Evolutionary conservation across 2,113 vertebrate species (phyloP).

Genomic region (Microcebus lehilahytsara): DNA sequence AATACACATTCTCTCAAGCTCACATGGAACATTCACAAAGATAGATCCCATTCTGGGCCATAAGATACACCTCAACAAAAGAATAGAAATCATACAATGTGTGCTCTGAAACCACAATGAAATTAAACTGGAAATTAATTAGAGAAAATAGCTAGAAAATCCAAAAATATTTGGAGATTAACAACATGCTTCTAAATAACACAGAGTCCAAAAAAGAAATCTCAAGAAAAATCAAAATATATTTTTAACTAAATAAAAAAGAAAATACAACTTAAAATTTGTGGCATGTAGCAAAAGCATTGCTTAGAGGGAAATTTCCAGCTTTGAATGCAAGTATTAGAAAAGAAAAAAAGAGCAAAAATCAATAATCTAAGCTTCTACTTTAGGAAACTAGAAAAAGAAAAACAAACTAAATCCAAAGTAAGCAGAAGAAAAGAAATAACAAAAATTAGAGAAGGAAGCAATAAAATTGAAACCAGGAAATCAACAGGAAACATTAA

Average conservation of each 20-base stretch:
- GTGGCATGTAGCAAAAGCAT: neutral
- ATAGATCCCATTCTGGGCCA: neutral
- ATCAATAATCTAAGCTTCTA: neutral
- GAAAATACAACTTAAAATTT: conserved; percentile 11
- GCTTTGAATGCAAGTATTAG: neutral
- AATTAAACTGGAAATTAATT: neutral
- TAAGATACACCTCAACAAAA: neutral
- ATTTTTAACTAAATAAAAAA: conserved; percentile 36
- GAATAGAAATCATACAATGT: neutral
- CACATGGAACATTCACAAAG: neutral
- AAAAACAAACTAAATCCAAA: conserved; percentile 43
- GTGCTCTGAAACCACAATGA: neutral
- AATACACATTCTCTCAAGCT: neutral
- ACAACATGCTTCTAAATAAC: no score
- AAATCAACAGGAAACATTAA: conserved; percentile 23
- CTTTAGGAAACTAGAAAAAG: conserved; percentile 13
- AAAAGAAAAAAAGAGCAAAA: conserved; percentile 22
- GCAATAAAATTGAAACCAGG: neutral
- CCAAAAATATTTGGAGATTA: no score
- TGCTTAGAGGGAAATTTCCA: neutral
- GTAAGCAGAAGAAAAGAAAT: neutral
- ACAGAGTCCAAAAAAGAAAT: neutral
- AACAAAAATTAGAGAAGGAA: neutral
- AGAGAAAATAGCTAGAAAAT: neutral
- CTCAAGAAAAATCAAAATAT: neutral